Base-by-base conservation (phyloP, 2,888 invertebrate genomes). In the Amblyjoppa fuscipennis region DNA sequence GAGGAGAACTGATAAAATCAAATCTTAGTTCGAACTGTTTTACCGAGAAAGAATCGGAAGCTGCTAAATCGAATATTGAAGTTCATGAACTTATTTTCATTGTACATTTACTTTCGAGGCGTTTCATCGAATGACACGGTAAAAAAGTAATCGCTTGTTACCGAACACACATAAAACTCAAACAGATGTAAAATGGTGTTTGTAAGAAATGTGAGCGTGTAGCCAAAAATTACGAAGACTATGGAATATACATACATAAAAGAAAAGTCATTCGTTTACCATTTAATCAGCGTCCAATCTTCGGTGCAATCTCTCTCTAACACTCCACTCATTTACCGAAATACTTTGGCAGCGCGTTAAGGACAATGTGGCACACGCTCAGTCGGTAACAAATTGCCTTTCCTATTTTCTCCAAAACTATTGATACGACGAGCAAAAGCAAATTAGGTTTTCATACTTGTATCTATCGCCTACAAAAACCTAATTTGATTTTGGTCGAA, bases 151-250 rank as follows among this genome's bases (percentile, higher is more conserved):
- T 34, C 64, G 64, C 3, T 64, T 34, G 31, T 13, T 34, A 28
- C 28, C 64, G 75, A 31, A 41, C 45, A 69, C 45, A 78, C 51
- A 64, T 28, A 45, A 20, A 38, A 70, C 38, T 53, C 25, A 38
- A 81, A 20, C 66, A 69, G 74, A 75, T 84, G 84, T 86, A 74
- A 81, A 81, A 86, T 79, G 81, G 75, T 81, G 70, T 81, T 84
- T 86, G 78, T 84, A 86, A 81, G 86, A 84, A 86, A 84, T 84
- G 81, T 81, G 86, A 86, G 86, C 77, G 78, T 86, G 81, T 84
- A 84, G 86, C 81, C 78, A 83, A 81, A 84, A 81, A 80, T 76
- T 64, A 81, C 66, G 66, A 66, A 84, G 71, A 81, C 76, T 83
- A 83, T 81, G 77, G 64, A 79, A 76, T 77, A 85, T 82, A 79